phyloP scores from a whole-genome alignment of 2,888 invertebrate species.

The Camponotus fellah region DNA sequence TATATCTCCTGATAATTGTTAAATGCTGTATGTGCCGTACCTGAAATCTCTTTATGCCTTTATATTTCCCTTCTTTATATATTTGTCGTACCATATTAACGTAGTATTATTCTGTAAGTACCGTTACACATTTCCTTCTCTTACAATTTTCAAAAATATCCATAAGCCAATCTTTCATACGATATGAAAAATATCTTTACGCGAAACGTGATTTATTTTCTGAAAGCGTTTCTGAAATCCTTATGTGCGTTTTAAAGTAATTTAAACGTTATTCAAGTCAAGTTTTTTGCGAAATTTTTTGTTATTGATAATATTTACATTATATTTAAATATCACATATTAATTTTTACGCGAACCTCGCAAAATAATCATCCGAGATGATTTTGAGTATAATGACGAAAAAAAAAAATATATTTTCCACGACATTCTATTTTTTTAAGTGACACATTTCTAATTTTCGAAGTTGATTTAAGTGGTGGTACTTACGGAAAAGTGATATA shows the following conservation, averaged over 20 bases:
- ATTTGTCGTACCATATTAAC: constrained; percentile 65
- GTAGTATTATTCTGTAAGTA: constrained; percentile 38
- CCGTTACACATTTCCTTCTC: background rate
- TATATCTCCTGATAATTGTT: constrained; percentile 82
- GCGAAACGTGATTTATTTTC: background rate
- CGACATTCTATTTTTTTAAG: background rate
- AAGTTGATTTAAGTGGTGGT: background rate
- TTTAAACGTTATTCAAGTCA: constrained; percentile 13
- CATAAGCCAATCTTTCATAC: background rate
- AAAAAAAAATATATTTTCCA: background rate
- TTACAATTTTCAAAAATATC: background rate
- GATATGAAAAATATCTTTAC: background rate
- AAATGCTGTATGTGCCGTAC: constrained; percentile 81
- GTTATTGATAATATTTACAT: background rate
- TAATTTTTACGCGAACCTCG: background rate
- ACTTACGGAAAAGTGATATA: constrained; percentile 15
- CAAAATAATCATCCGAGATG: background rate
- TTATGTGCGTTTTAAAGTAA: background rate
- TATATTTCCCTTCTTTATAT: constrained; percentile 61
- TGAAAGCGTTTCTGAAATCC: background rate
- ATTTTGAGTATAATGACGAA: background rate
- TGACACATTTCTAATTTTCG: background rate
- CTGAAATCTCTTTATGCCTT: constrained; percentile 76
- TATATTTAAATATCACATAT: background rate
- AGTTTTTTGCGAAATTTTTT: background rate